Evolutionary conservation across 2,888 invertebrate species (phyloP).

Genomic region (Hofmannophila pseudospretella): DNA sequence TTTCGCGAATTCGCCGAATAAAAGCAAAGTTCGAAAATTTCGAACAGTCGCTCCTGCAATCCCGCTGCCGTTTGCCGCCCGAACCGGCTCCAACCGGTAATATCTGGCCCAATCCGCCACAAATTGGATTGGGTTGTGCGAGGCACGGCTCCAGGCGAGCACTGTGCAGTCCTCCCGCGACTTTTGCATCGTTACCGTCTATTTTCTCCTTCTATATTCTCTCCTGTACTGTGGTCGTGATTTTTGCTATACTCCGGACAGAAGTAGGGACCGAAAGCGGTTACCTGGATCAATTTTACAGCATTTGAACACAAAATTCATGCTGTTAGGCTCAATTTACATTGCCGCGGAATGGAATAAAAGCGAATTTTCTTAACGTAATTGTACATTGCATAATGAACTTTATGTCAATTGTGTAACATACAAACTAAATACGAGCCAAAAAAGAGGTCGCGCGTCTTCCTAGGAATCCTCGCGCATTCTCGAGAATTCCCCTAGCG

Average conservation of each 20-base stretch:
- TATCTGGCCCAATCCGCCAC: conserved; percentile 48
- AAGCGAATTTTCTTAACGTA: no score
- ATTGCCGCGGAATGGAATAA: no score
- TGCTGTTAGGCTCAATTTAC: no score
- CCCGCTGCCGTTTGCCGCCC: conserved; percentile 13
- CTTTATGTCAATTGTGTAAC: no score
- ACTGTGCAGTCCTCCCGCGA: conserved; percentile 26
- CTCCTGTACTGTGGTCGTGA: conserved; percentile 10
- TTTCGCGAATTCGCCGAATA: conserved; percentile 11
- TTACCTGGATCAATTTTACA: no score
- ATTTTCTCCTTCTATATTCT: conserved; percentile 14
- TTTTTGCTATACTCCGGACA: conserved; percentile 1
- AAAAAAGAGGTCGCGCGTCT: no score
- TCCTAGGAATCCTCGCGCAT: no score
- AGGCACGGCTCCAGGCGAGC: not conserved
- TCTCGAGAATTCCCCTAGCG: no score
- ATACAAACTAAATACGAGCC: no score
- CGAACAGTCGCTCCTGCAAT: conserved; percentile 13
- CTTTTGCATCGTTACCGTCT: conserved; percentile 35
- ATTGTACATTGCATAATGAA: no score
- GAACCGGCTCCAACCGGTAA: conserved; percentile 16
- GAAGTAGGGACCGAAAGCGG: no score
- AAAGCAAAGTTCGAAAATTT: conserved; percentile 18
- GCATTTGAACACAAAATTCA: no score
- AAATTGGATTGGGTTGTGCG: conserved; percentile 56